phyloP scores from a whole-genome alignment of 2,888 invertebrate species.

The Tetranychus piercei region DNA sequence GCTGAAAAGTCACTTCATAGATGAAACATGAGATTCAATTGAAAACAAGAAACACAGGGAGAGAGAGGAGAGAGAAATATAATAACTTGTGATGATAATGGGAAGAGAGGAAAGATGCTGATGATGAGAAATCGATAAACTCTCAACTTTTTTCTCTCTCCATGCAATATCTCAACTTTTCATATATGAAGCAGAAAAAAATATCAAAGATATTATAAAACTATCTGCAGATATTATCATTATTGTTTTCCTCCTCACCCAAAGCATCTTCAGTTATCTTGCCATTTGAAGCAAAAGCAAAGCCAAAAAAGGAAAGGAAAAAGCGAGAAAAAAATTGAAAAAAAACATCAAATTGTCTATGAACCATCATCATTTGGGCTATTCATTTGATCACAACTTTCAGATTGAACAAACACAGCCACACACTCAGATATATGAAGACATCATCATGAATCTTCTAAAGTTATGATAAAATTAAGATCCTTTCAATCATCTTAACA shows the following conservation, averaged over 20 bases:
- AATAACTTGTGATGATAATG: background rate
- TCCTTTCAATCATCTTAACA: too few relatives aligned
- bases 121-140: background rate
- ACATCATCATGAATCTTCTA: too few relatives aligned
- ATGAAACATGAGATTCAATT: slow-evolving; percentile 1
- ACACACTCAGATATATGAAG: background rate
- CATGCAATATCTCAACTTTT: too few relatives aligned
- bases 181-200: background rate
- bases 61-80: background rate
- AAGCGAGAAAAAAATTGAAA: background rate
- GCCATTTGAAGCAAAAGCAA: too few relatives aligned
- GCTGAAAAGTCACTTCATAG: background rate
- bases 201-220: background rate
- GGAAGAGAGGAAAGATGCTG: background rate
- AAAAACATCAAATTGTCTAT: too few relatives aligned
- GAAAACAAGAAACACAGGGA: background rate
- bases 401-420: slow-evolving; percentile 1
- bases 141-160: background rate
- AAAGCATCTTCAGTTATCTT: background rate
- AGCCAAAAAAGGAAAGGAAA: background rate
- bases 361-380: too few relatives aligned
- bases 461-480: too few relatives aligned
- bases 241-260: background rate
- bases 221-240: background rate
- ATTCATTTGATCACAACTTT: background rate